Conservation (phyloP, 2,888 invertebrate species). For the Patella depressa region DNA sequence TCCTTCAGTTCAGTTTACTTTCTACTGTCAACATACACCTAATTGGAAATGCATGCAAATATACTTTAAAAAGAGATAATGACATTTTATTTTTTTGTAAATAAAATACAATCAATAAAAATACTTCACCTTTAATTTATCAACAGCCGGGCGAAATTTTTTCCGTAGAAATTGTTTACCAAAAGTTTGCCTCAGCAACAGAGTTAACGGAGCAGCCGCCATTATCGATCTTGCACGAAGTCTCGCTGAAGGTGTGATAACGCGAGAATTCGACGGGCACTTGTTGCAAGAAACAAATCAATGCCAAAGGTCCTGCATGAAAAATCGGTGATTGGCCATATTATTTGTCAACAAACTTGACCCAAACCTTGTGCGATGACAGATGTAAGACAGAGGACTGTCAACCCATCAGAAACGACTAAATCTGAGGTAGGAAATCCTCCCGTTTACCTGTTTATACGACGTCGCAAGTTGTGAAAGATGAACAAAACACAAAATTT, state of each 20-base stretch:
- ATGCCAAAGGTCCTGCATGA: background rate
- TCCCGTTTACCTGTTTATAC: too few relatives aligned
- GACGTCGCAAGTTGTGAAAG: too few relatives aligned
- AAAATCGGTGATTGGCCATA: background rate
- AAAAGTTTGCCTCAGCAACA: conserved; percentile 33
- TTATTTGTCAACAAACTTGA: conserved; percentile 17
- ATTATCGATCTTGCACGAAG: conserved; percentile 23
- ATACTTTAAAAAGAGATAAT: too few relatives aligned
- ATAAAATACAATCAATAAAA: conserved; percentile 6
- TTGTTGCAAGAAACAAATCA: conserved; percentile 1
- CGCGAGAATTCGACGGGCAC: conserved; percentile 20
- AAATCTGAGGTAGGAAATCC: background rate
- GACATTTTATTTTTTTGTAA: background rate
- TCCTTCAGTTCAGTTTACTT: too few relatives aligned
- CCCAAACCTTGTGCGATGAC: conserved; percentile 9
- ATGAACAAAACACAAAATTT: too few relatives aligned
- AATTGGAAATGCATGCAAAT: too few relatives aligned
- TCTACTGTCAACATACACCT: too few relatives aligned
- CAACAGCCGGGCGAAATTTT: conserved; percentile 22
- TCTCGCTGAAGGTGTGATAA: conserved; percentile 19
- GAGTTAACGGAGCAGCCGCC: conserved; percentile 31
- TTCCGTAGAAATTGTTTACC: conserved; percentile 28
- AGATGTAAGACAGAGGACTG: background rate
- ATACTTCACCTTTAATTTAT: conserved; percentile 26
- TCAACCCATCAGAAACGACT: background rate